Conservation (phyloP, 2,797 vertebrate species). For the Epinephelus coioides region DNA sequence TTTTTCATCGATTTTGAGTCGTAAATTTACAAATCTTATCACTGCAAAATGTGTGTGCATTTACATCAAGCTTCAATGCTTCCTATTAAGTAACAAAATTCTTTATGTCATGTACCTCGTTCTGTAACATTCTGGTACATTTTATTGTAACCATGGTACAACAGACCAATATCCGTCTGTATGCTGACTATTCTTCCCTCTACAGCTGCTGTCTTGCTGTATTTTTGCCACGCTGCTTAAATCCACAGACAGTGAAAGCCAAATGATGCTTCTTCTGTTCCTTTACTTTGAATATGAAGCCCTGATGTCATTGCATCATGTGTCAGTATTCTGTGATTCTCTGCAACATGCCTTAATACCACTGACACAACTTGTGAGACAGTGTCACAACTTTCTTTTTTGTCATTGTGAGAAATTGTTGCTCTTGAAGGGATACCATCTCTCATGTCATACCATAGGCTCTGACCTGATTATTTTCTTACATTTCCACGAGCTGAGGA, state of each 20-base stretch:
- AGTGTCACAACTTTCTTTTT: conserved; percentile 10
- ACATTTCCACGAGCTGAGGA: conserved; percentile 49
- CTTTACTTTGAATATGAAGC: conserved; percentile 26
- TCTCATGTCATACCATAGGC: conserved; percentile 43
- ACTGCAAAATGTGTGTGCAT: background rate
- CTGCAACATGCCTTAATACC: background rate
- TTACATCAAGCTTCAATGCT: background rate
- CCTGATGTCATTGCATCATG: conserved; percentile 18
- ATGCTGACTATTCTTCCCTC: conserved; percentile 35
- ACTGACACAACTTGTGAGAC: conserved; percentile 9
- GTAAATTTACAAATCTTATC: background rate
- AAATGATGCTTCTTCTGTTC: conserved; percentile 22
- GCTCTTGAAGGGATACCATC: conserved; percentile 47
- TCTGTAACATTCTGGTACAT: conserved; percentile 9
- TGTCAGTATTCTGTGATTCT: conserved; percentile 16
- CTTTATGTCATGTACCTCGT: conserved; percentile 13
- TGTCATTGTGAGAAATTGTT: conserved; percentile 29
- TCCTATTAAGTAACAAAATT: background rate
- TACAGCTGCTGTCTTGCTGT: conserved; percentile 49
- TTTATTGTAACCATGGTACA: conserved; percentile 27
- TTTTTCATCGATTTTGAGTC: too few relatives aligned
- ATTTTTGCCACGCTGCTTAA: conserved; percentile 27
- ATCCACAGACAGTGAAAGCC: conserved; percentile 21
- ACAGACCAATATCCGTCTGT: conserved; percentile 44
- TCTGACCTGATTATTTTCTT: conserved; percentile 60